A percentile compares a stretch with the other conserved stretches of the same genome.
Conservation (phyloP, 2,888 invertebrate genomes). For the Stenolophus ochropezus region DNA sequence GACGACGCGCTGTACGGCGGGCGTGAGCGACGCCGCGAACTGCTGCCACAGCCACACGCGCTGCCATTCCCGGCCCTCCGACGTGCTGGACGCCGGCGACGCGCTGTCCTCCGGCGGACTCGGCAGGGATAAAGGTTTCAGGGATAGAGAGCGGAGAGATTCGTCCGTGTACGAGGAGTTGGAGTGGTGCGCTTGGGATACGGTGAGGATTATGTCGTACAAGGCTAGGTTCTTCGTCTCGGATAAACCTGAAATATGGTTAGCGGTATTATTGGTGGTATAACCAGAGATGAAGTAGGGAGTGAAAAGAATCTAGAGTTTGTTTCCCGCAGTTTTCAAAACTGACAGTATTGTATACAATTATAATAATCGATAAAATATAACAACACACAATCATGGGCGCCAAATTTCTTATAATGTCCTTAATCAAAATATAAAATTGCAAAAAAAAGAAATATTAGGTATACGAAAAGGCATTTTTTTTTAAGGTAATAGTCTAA, state of each 20-base stretch:
- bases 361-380: no score
- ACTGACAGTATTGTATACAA: no score
- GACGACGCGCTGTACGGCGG: slow-evolving; percentile 94
- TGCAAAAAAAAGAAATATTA: no score
- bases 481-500: no score
- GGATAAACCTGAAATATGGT: slow-evolving; percentile 64
- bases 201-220: slow-evolving; percentile 86
- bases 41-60: slow-evolving; percentile 92
- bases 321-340: no score
- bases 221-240: slow-evolving; percentile 79
- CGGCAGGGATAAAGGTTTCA: slow-evolving; percentile 78
- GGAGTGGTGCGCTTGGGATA: slow-evolving; percentile 89
- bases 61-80: slow-evolving; percentile 82
- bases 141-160: slow-evolving; percentile 81
- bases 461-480: no score
- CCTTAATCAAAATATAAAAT: no score
- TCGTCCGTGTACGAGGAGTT: slow-evolving; percentile 94
- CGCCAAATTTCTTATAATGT: no score
- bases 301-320: no score
- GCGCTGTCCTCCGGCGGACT: slow-evolving; percentile 65
- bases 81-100: slow-evolving; percentile 76
- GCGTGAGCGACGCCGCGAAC: slow-evolving; percentile 89
- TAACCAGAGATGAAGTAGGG: no score
- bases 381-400: no score
- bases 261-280: no score